Percentiles rank a stretch among this genome's conserved stretches.
Evolutionary conservation across 2,797 vertebrate genomes (phyloP).

Genomic region (Pipistrellus pygmaeus): DNA sequence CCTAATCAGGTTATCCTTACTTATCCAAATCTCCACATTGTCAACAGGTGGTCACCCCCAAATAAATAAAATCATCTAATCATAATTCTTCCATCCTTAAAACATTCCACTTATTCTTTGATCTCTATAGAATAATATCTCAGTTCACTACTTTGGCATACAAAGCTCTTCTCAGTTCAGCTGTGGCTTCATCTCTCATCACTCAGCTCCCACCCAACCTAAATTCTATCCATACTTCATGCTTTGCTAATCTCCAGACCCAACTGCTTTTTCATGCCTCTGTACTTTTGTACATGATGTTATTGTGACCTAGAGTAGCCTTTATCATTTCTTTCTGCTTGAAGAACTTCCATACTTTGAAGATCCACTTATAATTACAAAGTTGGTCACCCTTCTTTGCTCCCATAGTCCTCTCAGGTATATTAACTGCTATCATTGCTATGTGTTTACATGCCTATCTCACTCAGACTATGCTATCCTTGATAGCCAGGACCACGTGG

Average conservation of each 20-base stretch:
- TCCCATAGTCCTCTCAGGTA: background rate
- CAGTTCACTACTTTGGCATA: constrained; percentile 14
- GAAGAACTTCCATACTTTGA: constrained; percentile 20
- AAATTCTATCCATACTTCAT: constrained; percentile 43
- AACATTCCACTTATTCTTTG: background rate
- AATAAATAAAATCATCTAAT: background rate
- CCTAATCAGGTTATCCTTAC: background rate
- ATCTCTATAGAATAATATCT: constrained; percentile 40
- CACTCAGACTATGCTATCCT: background rate
- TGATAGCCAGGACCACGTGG: background rate
- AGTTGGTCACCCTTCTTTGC: background rate
- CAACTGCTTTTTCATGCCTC: constrained; percentile 52
- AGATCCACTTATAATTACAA: constrained; percentile 25
- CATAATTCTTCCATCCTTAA: background rate
- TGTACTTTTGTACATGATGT: constrained; percentile 63
- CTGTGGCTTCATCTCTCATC: constrained; percentile 42
- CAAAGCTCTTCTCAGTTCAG: constrained; percentile 9
- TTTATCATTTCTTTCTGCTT: constrained; percentile 6
- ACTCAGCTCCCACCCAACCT: constrained; percentile 35
- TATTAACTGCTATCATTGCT: background rate
- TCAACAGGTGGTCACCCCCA: background rate
- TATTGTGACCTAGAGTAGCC: constrained; percentile 50
- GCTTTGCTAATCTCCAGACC: constrained; percentile 59
- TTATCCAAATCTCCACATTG: background rate
- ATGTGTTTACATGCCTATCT: background rate